Evolutionary conservation across 2,888 invertebrate genomes (phyloP).

Genomic region (Lithophane semibrunnea): DNA sequence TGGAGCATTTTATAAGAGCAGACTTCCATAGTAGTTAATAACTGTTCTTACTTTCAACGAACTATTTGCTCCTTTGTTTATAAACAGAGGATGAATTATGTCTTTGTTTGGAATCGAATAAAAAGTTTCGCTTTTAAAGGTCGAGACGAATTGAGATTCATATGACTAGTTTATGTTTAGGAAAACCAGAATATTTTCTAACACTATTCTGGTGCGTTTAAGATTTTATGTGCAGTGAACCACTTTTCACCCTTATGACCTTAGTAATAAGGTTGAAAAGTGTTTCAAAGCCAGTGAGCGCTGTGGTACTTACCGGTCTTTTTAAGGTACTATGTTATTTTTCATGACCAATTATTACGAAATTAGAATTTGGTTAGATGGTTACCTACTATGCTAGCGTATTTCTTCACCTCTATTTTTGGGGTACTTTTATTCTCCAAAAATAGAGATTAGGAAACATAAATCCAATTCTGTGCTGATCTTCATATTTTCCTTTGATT

Average conservation of each 20-base stretch:
- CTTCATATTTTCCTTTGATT: neutral
- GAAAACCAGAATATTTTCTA: slow-evolving; percentile 5
- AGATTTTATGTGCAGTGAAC: neutral
- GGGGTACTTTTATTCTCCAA: too few relatives aligned
- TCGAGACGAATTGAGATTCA: slow-evolving; percentile 60
- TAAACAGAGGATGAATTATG: slow-evolving; percentile 75
- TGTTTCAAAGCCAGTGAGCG: too few relatives aligned
- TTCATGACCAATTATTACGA: neutral
- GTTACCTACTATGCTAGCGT: neutral
- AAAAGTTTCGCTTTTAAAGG: slow-evolving; percentile 85
- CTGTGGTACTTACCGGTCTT: neutral
- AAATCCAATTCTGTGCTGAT: neutral
- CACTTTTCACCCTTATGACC: too few relatives aligned
- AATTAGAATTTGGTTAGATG: neutral
- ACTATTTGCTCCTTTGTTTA: slow-evolving; percentile 76
- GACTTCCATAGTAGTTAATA: slow-evolving; percentile 88
- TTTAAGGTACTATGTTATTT: neutral
- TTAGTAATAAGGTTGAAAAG: too few relatives aligned
- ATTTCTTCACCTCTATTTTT: neutral
- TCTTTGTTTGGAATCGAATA: slow-evolving; percentile 74
- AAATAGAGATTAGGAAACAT: neutral
- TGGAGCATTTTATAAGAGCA: slow-evolving; percentile 87
- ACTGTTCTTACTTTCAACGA: slow-evolving; percentile 89
- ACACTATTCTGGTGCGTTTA: neutral
- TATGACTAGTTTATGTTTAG: slow-evolving; percentile 45